These are phyloP conservation scores for Scaptodrosophila latifasciaeformis DNA, from an alignment of 2,888 invertebrate genomes.

Conservation along the genomic window DNA sequence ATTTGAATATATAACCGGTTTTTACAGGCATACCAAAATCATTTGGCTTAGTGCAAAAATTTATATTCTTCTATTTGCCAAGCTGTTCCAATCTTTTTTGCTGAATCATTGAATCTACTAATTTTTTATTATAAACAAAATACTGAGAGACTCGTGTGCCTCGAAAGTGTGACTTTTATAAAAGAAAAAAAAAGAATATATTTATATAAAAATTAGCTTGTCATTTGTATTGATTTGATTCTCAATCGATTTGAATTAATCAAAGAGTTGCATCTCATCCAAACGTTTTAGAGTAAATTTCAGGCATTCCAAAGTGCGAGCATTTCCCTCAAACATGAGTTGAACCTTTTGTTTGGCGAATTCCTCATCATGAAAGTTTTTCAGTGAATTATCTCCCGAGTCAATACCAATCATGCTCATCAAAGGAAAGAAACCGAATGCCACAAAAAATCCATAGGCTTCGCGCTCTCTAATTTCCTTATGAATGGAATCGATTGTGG, in stretches of 20 bases:
- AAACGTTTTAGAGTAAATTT: conserved; percentile 63
- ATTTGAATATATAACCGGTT: no score
- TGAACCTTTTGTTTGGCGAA: conserved; percentile 70
- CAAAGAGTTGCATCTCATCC: conserved; percentile 65
- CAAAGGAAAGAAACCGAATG: conserved; percentile 71
- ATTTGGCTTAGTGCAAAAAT: no score
- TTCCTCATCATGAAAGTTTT: conserved; percentile 66
- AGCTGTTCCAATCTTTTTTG: no score
- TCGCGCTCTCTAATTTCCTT: conserved; percentile 64
- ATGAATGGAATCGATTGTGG: conserved; percentile 56
- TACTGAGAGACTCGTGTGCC: no score
- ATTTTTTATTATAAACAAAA: no score
- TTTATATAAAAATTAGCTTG: no score
- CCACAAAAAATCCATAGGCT: conserved; percentile 72
- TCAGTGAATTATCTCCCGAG: conserved; percentile 70
- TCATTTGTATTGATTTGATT: background rate
- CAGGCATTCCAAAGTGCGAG: conserved; percentile 64
- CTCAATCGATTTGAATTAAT: conserved; percentile 34
- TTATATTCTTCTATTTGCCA: no score
- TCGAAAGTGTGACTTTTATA: no score
- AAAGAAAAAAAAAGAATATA: no score
- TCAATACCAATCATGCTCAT: conserved; percentile 72
- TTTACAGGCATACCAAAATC: no score
- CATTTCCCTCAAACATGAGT: conserved; percentile 71
- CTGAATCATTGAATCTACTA: no score